Conservation (phyloP, 2,888 invertebrate species). For the Rhagonycha lutea region DNA sequence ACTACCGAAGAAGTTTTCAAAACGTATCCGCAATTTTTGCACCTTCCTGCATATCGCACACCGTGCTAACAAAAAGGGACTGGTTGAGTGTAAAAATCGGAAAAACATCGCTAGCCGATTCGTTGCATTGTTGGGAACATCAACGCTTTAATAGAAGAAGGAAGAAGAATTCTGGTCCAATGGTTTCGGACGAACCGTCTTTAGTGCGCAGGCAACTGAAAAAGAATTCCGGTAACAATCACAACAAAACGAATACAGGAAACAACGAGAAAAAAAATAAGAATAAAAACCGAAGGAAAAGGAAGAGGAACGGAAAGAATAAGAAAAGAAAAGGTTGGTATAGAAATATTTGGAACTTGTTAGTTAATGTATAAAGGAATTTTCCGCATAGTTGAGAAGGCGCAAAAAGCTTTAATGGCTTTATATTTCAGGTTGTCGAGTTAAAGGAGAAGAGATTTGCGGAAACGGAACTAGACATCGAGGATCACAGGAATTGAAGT, state of each 20-base stretch:
- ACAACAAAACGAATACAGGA: conserved; percentile 36
- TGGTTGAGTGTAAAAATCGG: conserved; percentile 83
- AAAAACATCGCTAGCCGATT: conserved; percentile 81
- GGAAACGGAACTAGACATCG: conserved; percentile 28
- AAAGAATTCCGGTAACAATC: conserved; percentile 32
- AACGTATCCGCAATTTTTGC: conserved; percentile 90
- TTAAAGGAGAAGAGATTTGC: conserved; percentile 15
- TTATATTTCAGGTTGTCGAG: conserved; percentile 30
- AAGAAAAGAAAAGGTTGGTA: conserved; percentile 43
- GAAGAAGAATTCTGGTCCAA: conserved; percentile 35
- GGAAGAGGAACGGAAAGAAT: conserved; percentile 39
- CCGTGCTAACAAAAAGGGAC: conserved; percentile 82
- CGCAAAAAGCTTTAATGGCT: not conserved
- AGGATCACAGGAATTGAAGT: conserved; percentile 33
- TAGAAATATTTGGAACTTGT: not conserved
- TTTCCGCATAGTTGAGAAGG: not conserved
- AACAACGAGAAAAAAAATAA: conserved; percentile 21
- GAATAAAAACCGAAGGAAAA: conserved; percentile 27
- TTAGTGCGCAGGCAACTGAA: conserved; percentile 33
- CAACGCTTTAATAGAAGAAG: conserved; percentile 47
- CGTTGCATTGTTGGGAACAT: conserved; percentile 87
- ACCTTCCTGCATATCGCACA: conserved; percentile 92
- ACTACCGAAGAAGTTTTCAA: conserved; percentile 77
- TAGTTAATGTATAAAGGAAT: not conserved
- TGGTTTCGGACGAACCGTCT: conserved; percentile 40